Conservation (phyloP, 2,797 vertebrate genomes). For the Acipenser oxyrinchus region DNA sequence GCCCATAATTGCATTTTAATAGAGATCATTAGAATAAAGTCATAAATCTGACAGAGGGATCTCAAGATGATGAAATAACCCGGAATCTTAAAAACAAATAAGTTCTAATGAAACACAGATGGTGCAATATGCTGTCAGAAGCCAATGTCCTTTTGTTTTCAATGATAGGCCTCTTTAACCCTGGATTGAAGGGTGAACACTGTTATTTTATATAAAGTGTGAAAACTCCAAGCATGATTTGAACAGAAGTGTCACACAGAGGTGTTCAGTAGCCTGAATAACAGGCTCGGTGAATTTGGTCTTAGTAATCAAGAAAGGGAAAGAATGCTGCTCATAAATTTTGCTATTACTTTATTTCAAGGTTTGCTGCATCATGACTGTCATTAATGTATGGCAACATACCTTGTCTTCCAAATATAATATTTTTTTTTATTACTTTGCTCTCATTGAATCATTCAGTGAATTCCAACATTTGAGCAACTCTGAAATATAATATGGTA, state of each 20-base stretch:
- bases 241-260: slow-evolving; percentile 16
- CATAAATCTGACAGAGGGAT: slow-evolving; percentile 5
- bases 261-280: slow-evolving; percentile 14
- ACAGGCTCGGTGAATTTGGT: slow-evolving; percentile 17
- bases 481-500: slow-evolving; percentile 34
- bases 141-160: slow-evolving; percentile 13
- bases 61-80: slow-evolving; percentile 12
- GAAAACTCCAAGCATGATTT: slow-evolving; percentile 8
- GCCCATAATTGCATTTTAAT: background rate
- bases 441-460: slow-evolving; percentile 25
- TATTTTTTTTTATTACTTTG: slow-evolving; percentile 47
- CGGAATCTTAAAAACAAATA: slow-evolving; percentile 14
- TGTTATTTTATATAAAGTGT: slow-evolving; percentile 8
- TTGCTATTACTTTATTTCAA: slow-evolving; percentile 57
- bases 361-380: slow-evolving; percentile 50
- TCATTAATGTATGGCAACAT: slow-evolving; percentile 45
- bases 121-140: slow-evolving; percentile 7
- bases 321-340: slow-evolving; percentile 53
- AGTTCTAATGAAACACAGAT: slow-evolving; percentile 7
- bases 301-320: slow-evolving; percentile 44
- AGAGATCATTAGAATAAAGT: slow-evolving; percentile 2
- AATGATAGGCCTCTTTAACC: slow-evolving; percentile 9
- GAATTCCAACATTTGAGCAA: slow-evolving; percentile 28
- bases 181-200: background rate
- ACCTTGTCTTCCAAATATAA: slow-evolving; percentile 37